Conservation (phyloP, 2,113 vertebrate species). For the Pseudorectes ferrugineus region DNA sequence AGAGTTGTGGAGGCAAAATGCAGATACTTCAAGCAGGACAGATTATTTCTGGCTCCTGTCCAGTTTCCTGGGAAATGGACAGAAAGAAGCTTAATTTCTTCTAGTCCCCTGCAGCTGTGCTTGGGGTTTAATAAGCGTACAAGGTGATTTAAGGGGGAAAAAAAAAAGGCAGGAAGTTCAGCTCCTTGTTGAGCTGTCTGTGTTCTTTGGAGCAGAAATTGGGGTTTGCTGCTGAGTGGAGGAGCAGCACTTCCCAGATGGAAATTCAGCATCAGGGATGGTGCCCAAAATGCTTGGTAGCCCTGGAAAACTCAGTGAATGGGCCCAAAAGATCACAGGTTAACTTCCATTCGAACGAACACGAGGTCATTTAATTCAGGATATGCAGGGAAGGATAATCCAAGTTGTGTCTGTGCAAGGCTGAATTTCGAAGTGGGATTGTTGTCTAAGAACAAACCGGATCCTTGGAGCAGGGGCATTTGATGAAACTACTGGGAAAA, state of each 20-base stretch:
- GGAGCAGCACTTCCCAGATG: background rate
- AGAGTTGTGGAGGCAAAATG: background rate
- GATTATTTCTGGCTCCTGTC: background rate
- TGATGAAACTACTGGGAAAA: background rate
- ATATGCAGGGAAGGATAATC: background rate
- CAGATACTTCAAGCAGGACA: background rate
- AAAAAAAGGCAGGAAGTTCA: background rate
- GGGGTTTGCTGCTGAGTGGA: background rate
- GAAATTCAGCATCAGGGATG: background rate
- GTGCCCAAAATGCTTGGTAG: background rate
- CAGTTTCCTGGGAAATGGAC: slow-evolving; percentile 44
- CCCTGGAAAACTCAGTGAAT: background rate
- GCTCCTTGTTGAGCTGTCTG: background rate
- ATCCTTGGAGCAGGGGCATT: background rate
- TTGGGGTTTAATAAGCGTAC: background rate
- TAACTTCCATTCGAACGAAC: no score
- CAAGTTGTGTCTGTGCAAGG: background rate
- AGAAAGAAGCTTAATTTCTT: slow-evolving; percentile 30
- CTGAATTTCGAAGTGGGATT: background rate
- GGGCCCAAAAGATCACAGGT: accelerated
- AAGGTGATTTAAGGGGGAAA: background rate
- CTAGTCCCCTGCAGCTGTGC: background rate
- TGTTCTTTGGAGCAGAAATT: slow-evolving; percentile 6
- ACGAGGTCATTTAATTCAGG: accelerated
- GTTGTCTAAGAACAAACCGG: background rate